Evolutionary conservation across 1,140 invertebrate genomes (phyloP).

Genomic region (Anastrepha obliqua): DNA sequence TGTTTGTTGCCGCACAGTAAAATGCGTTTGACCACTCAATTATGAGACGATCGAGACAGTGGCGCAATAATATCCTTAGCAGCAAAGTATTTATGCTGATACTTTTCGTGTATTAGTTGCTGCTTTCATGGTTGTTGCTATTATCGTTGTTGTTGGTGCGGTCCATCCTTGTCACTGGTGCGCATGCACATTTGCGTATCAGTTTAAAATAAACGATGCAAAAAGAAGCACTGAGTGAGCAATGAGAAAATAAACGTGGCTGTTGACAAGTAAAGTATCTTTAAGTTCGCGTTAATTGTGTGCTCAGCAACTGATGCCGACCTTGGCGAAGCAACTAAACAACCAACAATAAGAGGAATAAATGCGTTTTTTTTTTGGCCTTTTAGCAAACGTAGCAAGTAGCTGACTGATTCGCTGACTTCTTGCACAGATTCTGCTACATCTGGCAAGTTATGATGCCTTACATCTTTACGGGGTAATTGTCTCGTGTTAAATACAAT

Average conservation of each 20-base stretch:
- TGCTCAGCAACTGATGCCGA: neutral
- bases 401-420: neutral
- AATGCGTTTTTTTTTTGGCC: no score
- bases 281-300: constrained; percentile 39
- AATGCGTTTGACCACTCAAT: constrained; percentile 40
- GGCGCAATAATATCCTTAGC: constrained; percentile 40
- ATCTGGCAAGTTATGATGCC: no score
- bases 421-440: neutral
- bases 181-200: constrained; percentile 40
- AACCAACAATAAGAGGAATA: neutral
- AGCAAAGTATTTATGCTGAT: neutral
- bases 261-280: constrained; percentile 46
- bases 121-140: neutral
- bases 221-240: neutral
- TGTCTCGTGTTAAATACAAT: no score
- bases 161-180: neutral
- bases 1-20: neutral
- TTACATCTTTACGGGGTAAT: no score
- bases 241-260: constrained; percentile 32
- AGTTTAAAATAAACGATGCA: constrained; percentile 25
- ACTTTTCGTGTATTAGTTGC: neutral
- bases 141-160: neutral
- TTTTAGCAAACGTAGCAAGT: neutral
- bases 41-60: constrained; percentile 24
- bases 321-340: neutral